Percentiles rank a stretch among this genome's conserved stretches.
phyloP scores from a whole-genome alignment of 2,797 vertebrate species.

The Hippoglossus hippoglossus region DNA sequence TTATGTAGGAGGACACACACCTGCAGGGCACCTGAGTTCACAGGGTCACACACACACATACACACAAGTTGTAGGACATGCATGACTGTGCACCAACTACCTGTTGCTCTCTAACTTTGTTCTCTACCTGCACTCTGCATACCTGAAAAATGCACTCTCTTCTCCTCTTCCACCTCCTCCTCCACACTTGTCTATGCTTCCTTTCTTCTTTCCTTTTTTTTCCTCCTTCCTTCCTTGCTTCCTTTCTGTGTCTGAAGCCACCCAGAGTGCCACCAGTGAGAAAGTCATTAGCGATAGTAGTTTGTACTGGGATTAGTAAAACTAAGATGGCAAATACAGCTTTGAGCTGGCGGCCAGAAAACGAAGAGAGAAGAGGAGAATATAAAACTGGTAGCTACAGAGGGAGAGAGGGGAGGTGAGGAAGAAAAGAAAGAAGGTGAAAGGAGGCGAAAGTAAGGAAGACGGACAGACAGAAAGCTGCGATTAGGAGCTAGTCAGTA shows the following conservation, averaged over 20 bases:
- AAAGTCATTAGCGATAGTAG: slow-evolving; percentile 78
- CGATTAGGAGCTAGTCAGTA: slow-evolving; percentile 55
- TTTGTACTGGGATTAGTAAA: slow-evolving; percentile 77
- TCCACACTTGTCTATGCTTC: neutral
- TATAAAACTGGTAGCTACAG: slow-evolving; percentile 4
- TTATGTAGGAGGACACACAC: slow-evolving; percentile 67
- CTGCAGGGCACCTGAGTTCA: slow-evolving; percentile 79
- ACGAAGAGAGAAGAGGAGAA: slow-evolving; percentile 40
- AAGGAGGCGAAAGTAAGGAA: slow-evolving; percentile 35
- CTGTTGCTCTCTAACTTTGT: slow-evolving; percentile 55
- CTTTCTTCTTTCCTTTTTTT: neutral
- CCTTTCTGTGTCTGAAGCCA: slow-evolving; percentile 27
- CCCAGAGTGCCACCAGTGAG: slow-evolving; percentile 56
- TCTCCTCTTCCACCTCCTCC: neutral
- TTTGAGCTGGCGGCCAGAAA: slow-evolving; percentile 60
- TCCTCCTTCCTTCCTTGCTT: neutral
- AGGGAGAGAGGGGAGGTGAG: neutral
- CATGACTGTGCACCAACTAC: slow-evolving; percentile 78
- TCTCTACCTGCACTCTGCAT: slow-evolving; percentile 44
- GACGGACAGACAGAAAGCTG: slow-evolving; percentile 36
- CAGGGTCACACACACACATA: slow-evolving; percentile 38
- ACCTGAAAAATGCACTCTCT: slow-evolving; percentile 3
- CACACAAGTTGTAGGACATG: slow-evolving; percentile 45
- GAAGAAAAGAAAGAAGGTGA: neutral
- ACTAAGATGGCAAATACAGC: slow-evolving; percentile 75